Evolutionary conservation across 2,888 invertebrate species (phyloP), one percentile per base, ranked within the genome.

Genomic region (Ennomos erosarius): DNA sequence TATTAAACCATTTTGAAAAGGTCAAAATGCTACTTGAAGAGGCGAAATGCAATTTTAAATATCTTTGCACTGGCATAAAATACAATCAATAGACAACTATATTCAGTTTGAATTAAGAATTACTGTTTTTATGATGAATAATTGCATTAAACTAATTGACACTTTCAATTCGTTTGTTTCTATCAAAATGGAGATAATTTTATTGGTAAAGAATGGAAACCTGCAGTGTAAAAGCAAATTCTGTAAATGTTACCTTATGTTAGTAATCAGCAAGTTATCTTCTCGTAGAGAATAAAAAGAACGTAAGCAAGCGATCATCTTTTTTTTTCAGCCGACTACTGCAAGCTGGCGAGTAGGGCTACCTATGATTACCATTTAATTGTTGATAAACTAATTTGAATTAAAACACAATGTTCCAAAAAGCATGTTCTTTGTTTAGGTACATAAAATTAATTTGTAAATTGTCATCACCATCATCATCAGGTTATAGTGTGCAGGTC

Each of bases 121-220:
- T 8, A 37, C 11, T 8, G 10, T 40, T 49, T 40, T 10, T 16
- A 82, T 80, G 76, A 74, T 63, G 72, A 6, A 26, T 87, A 84
- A 87, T 87, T 84, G 79, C 76, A 78, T 78, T 85, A 84, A 80
- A 75, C 76, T 80, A 81, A 83, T 85, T 83, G 83, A 79, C 81
- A 81, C 82, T 76, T 78, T 60, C 68, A 71, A 78, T 79, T 75
- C 58, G 74, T 81, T 75, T 76, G 75, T 71, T 70, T 67, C 70
- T 77, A 78, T 78, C 74, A 74, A 71, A 70, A 70, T 8, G 66
- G 62, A 65, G 76, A 72, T 79, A 82, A 78, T n/a, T n/a, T n/a
- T n/a, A n/a, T 81, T 76, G 76, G 77, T 75, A 70, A 53, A 49
- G 55, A 81, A 79, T 38, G 37, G 33, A 44, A 44, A 48, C 8